Percentiles rank a stretch among this genome's conserved stretches.
These are phyloP conservation scores for Psilopsiagon aurifrons DNA, from an alignment of 2,113 vertebrate species.

Conservation along the genomic window DNA sequence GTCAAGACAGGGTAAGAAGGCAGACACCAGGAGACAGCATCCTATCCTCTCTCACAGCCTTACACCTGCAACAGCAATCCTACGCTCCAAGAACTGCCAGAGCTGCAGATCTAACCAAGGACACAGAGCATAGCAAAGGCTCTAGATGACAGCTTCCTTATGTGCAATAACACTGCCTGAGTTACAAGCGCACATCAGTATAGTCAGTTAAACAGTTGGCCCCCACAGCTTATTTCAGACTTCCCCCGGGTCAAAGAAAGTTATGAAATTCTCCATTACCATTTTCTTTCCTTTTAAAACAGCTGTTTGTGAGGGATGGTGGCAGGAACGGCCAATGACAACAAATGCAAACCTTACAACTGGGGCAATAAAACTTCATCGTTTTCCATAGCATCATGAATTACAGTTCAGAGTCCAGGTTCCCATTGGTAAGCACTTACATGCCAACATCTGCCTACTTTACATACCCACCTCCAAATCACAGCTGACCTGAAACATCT, in stretches of 20 bases:
- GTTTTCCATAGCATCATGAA: neutral
- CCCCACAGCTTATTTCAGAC: neutral
- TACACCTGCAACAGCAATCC: neutral
- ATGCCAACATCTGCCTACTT: neutral
- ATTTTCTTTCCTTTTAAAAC: neutral
- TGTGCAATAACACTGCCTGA: neutral
- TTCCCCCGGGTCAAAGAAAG: neutral
- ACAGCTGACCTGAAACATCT: neutral
- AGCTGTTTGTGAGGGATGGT: neutral
- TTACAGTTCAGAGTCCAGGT: neutral
- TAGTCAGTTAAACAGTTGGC: neutral
- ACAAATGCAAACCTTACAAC: neutral
- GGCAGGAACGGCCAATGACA: neutral
- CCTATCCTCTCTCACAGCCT: neutral
- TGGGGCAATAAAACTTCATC: neutral
- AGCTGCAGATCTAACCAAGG: neutral
- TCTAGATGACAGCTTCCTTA: neutral
- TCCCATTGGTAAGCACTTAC: neutral
- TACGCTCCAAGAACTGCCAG: neutral
- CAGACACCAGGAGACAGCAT: neutral
- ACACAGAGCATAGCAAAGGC: neutral
- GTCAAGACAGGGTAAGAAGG: neutral
- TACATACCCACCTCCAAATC: neutral
- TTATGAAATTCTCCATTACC: neutral
- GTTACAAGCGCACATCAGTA: neutral